phyloP scores from a whole-genome alignment of 2,888 invertebrate species.

The Agrotis segetum region DNA sequence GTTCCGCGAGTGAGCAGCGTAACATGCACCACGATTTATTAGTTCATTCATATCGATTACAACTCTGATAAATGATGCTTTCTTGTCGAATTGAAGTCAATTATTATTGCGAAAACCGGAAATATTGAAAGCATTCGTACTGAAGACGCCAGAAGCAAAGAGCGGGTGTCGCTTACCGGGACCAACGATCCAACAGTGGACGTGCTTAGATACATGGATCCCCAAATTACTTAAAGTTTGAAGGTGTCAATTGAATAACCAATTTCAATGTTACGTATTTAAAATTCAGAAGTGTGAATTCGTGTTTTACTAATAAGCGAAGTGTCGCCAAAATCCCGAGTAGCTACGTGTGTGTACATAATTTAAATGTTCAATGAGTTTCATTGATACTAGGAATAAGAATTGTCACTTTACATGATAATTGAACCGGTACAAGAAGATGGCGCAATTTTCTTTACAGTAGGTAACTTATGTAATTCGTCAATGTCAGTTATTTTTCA shows the following conservation, averaged over 20 bases:
- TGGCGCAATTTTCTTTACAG: conserved; percentile 28
- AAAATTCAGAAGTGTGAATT: conserved; percentile 37
- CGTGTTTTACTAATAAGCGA: conserved; percentile 53
- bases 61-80: conserved; percentile 16
- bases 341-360: background rate
- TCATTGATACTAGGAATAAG: conserved; percentile 26
- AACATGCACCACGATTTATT: conserved; percentile 36
- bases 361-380: conserved; percentile 32
- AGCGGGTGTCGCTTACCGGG: too few species aligned
- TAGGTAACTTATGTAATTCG: conserved; percentile 7
- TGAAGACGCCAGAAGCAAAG: too few species aligned
- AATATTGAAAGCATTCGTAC: background rate
- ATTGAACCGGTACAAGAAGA: conserved; percentile 25
- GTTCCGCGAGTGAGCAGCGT: conserved; percentile 34
- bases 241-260: background rate
- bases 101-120: background rate
- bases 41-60: conserved; percentile 41
- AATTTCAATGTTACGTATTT: conserved; percentile 18
- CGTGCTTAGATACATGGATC: too few species aligned
- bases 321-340: conserved; percentile 22
- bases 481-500: conserved; percentile 27
- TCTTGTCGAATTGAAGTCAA: conserved; percentile 12
- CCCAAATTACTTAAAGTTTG: background rate
- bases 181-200: too few species aligned
- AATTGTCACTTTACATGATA: conserved; percentile 36